Evolutionary conservation across 2,888 invertebrate genomes (phyloP).

Genomic region (Xanthostigma xanthostigma): DNA sequence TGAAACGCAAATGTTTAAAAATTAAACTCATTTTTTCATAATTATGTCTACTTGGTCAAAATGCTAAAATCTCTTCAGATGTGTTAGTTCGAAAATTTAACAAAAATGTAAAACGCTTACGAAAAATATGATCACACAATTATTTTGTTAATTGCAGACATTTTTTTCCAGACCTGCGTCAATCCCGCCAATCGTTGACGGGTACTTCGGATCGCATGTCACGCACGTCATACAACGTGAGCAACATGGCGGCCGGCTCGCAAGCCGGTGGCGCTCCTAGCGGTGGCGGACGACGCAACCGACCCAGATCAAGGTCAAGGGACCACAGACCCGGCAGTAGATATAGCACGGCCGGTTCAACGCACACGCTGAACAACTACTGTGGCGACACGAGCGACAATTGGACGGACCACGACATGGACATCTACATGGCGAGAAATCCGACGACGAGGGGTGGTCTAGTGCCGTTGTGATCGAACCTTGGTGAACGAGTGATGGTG

Average conservation of each 20-base stretch:
- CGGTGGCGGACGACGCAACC: constrained; percentile 33
- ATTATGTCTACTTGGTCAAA: too few species aligned
- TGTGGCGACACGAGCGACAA: constrained; percentile 82
- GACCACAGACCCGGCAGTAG: constrained; percentile 62
- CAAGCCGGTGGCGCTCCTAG: constrained; percentile 37
- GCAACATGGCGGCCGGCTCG: constrained; percentile 39
- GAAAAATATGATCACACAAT: neutral
- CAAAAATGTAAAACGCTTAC: too few species aligned
- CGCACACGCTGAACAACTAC: constrained; percentile 68
- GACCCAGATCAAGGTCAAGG: constrained; percentile 62
- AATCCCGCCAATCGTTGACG: constrained; percentile 73
- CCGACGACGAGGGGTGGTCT: constrained; percentile 73
- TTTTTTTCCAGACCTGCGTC: constrained; percentile 52
- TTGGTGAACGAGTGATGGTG: too few species aligned
- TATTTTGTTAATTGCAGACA: neutral
- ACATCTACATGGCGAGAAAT: constrained; percentile 86
- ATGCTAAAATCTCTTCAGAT: too few species aligned
- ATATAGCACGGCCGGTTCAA: constrained; percentile 62
- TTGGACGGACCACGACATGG: constrained; percentile 94
- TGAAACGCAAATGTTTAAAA: too few species aligned
- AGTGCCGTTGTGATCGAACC: constrained; percentile 49
- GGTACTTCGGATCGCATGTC: constrained; percentile 71
- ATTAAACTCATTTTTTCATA: too few species aligned
- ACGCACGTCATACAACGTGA: constrained; percentile 51
- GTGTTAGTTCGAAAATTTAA: too few species aligned